These are phyloP conservation scores for Aramus guarauna DNA, from an alignment of 2,113 vertebrate species.

Conservation along the genomic window DNA sequence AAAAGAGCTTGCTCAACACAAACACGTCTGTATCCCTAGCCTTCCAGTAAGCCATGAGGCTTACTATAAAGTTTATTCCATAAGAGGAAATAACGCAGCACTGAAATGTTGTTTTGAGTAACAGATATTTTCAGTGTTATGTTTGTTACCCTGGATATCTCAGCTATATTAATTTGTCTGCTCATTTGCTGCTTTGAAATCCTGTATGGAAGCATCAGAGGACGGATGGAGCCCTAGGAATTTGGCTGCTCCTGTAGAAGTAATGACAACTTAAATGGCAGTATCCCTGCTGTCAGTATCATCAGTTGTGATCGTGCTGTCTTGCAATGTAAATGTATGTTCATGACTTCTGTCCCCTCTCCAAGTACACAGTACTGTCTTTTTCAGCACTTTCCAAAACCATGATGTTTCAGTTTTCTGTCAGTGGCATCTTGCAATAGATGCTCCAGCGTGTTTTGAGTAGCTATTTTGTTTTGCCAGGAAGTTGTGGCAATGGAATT, in stretches of 20 bases:
- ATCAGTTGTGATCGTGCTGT: not conserved
- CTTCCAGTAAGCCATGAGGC: not conserved
- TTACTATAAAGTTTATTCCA: not conserved
- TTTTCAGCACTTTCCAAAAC: not conserved
- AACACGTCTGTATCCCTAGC: not conserved
- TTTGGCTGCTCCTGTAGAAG: not conserved
- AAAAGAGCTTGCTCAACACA: not conserved
- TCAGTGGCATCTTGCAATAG: not conserved
- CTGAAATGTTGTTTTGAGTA: not conserved
- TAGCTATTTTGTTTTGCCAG: not conserved
- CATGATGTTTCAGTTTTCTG: not conserved
- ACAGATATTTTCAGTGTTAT: not conserved
- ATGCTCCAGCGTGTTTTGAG: not conserved
- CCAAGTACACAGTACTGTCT: not conserved
- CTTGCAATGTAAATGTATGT: not conserved
- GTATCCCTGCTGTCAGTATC: not conserved
- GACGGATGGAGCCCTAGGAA: not conserved
- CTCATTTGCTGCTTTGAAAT: not conserved
- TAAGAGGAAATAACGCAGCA: not conserved
- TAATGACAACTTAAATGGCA: not conserved
- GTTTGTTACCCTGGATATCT: not conserved
- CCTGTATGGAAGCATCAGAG: not conserved
- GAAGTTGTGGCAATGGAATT: not conserved
- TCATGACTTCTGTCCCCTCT: not conserved
- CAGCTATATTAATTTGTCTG: not conserved